A percentile compares a stretch with the other conserved stretches of the same genome.
Conservation (phyloP, 1,140 invertebrate species). For the Dufourea novaeangliae region DNA sequence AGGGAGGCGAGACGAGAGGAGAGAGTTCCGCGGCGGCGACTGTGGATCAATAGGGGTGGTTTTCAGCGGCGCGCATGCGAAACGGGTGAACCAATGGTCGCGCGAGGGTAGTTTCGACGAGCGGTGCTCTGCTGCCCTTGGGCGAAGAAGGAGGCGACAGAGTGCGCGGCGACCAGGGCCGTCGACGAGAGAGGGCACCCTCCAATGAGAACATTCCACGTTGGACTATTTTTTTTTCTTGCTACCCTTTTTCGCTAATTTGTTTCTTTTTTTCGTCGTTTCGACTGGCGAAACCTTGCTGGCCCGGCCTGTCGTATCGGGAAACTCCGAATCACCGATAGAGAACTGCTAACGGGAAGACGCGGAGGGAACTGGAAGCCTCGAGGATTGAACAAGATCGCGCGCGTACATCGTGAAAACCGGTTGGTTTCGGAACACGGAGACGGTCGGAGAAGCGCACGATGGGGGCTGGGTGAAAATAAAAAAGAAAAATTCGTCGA, state of each 20-base stretch:
- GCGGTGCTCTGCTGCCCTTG: slow-evolving; percentile 65
- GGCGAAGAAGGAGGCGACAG: slow-evolving; percentile 46
- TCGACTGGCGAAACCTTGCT: not conserved
- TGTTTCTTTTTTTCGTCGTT: not conserved
- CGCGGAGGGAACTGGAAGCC: too few species aligned
- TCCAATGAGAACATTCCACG: slow-evolving; percentile 39
- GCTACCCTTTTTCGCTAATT: not conserved
- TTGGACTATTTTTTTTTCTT: not conserved
- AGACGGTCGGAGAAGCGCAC: too few species aligned
- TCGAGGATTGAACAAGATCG: too few species aligned
- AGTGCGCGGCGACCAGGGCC: slow-evolving; percentile 71
- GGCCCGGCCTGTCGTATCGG: too few species aligned
- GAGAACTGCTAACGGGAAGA: too few species aligned
- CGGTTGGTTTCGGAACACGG: too few species aligned
- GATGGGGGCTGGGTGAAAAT: too few species aligned
- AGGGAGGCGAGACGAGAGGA: slow-evolving; percentile 6
- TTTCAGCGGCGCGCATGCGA: slow-evolving; percentile 61
- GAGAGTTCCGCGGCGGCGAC: slow-evolving; percentile 3
- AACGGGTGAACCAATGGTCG: slow-evolving; percentile 54
- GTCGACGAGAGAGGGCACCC: slow-evolving; percentile 59
- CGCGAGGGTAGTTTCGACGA: slow-evolving; percentile 60
- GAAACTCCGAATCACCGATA: too few species aligned
- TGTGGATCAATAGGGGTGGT: slow-evolving; percentile 64
- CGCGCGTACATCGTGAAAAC: too few species aligned
- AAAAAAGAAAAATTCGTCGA: slow-evolving; percentile 25